These are phyloP conservation scores for Epicampocera succincta DNA, from an alignment of 2,888 invertebrate species.

Conservation along the genomic window DNA sequence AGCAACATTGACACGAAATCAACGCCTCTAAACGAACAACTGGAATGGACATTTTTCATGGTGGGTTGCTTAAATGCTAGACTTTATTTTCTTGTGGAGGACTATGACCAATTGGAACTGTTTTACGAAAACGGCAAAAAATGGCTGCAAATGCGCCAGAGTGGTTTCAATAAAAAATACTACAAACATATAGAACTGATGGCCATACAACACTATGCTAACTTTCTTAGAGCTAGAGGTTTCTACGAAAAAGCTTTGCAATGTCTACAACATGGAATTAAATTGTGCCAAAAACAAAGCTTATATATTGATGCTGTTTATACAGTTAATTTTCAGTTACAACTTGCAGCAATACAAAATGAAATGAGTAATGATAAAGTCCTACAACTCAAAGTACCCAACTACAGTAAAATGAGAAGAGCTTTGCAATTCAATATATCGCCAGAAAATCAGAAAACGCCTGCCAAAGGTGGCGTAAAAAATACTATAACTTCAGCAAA, in stretches of 20 bases:
- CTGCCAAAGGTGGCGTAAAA: slow-evolving; percentile 8
- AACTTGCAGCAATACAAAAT: slow-evolving; percentile 70
- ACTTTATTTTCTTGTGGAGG: slow-evolving; percentile 74
- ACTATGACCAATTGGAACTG: slow-evolving; percentile 73
- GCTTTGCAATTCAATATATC: slow-evolving; percentile 73
- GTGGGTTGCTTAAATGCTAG: slow-evolving; percentile 78
- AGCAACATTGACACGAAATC: slow-evolving; percentile 49
- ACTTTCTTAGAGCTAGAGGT: slow-evolving; percentile 74
- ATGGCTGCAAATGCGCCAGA: slow-evolving; percentile 71
- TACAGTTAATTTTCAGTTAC: slow-evolving; percentile 74
- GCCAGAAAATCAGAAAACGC: slow-evolving; percentile 65
- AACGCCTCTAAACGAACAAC: slow-evolving; percentile 68
- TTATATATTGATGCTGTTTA: slow-evolving; percentile 73
- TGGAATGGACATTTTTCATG: slow-evolving; percentile 75
- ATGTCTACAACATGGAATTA: slow-evolving; percentile 67
- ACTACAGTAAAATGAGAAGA: slow-evolving; percentile 64
- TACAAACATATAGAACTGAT: slow-evolving; percentile 72
- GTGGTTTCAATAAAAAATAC: slow-evolving; percentile 56
- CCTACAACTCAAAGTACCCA: neutral
- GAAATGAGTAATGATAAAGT: slow-evolving; percentile 58
- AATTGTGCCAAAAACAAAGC: slow-evolving; percentile 62
- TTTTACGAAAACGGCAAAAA: slow-evolving; percentile 74
- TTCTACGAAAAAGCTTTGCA: slow-evolving; percentile 73
- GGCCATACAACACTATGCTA: slow-evolving; percentile 74
- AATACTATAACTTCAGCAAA: slow-evolving; percentile 3